A percentile compares a stretch with the other conserved stretches of the same genome.
phyloP scores from a whole-genome alignment of 2,113 vertebrate genomes.

The Cisticola juncidis region DNA sequence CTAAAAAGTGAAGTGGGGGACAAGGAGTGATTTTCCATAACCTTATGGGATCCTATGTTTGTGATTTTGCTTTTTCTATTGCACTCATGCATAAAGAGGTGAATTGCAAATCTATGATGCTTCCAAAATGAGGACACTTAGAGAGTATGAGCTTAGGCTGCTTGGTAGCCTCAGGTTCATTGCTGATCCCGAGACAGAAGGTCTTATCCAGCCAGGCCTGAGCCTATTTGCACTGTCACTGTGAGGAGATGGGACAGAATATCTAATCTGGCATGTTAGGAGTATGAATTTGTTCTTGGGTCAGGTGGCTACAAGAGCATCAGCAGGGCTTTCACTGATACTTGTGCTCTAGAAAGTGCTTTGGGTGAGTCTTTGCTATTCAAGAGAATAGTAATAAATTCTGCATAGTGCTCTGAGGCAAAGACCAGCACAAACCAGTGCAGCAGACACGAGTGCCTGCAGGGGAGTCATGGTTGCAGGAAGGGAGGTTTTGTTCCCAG shows the following conservation, averaged over 20 bases:
- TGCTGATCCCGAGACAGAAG: not conserved
- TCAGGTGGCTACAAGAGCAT: not conserved
- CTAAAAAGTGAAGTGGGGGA: not conserved
- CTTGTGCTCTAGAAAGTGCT: not conserved
- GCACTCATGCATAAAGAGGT: not conserved
- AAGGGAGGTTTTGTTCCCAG: not conserved
- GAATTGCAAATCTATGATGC: not conserved
- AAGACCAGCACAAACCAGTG: not conserved
- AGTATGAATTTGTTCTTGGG: not conserved
- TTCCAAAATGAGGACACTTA: not conserved
- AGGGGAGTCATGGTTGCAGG: not conserved
- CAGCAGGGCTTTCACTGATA: not conserved
- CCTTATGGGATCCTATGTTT: not conserved
- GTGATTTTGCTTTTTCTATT: not conserved
- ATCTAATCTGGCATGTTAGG: not conserved
- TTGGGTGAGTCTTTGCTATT: not conserved
- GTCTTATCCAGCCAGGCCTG: not conserved
- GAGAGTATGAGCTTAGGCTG: not conserved
- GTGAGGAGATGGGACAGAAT: not conserved
- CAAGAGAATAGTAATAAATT: not conserved
- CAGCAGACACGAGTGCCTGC: fast-evolving
- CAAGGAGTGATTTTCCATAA: not conserved
- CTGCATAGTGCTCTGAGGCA: not conserved
- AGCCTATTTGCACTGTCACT: not conserved
- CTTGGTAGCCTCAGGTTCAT: not conserved